Evolutionary conservation across 37 sponge, comb jelly and placozoan species (phyloP).

Genomic region (Ephydatia muelleri): DNA sequence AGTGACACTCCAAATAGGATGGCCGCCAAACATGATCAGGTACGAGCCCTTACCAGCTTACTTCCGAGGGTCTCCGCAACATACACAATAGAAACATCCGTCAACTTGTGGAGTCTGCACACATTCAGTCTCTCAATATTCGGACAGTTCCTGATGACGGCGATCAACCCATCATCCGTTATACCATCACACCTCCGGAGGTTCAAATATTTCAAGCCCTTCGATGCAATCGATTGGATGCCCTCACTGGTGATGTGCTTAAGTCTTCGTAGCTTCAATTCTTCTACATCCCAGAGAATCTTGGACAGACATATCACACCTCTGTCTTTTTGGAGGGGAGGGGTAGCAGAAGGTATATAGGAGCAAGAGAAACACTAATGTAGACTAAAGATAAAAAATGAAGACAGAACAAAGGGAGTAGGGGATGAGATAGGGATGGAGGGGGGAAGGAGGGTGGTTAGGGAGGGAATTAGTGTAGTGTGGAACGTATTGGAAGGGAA

Average conservation of each 20-base stretch:
- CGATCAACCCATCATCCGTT: constrained; percentile 48
- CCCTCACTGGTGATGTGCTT: constrained; percentile 40
- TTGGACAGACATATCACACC: constrained; percentile 53
- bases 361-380: neutral
- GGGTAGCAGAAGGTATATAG: neutral
- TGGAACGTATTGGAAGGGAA: no score
- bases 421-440: no score
- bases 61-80: constrained; percentile 46
- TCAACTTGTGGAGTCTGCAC: constrained; percentile 51
- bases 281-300: constrained; percentile 46
- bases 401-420: no score
- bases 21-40: no score
- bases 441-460: neutral
- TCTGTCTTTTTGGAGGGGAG: constrained; percentile 56
- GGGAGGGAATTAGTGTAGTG: no score
- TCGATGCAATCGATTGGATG: constrained; percentile 30
- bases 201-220: constrained; percentile 24
- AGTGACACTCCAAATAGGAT: neutral
- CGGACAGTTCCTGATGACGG: constrained; percentile 62
- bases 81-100: constrained; percentile 23
- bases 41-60: constrained; percentile 58
- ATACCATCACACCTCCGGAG: constrained; percentile 42
- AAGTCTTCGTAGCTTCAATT: constrained; percentile 52
- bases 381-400: no score
- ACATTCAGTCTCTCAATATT: constrained; percentile 60